These are phyloP conservation scores for Pedetes capensis DNA, from an alignment of 2,113 vertebrate genomes.

Conservation along the genomic window DNA sequence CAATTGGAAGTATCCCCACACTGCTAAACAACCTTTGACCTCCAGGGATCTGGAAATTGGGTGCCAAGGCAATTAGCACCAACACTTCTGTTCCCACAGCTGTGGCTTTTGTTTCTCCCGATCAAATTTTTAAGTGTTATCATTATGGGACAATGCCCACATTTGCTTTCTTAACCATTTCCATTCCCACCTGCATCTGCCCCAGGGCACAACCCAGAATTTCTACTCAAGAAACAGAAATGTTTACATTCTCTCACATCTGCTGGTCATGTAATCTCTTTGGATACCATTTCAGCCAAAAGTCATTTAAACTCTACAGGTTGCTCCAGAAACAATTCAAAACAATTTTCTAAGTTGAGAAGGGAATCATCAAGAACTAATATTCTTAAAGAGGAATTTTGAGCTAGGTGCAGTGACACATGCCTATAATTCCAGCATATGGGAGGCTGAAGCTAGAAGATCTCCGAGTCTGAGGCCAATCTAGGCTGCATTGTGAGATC, in stretches of 20 bases:
- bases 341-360: slow-evolving; percentile 88
- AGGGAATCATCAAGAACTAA: slow-evolving; percentile 84
- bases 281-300: slow-evolving; percentile 85
- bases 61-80: not conserved
- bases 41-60: not conserved
- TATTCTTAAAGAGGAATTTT: slow-evolving; percentile 80
- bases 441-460: not conserved
- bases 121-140: not conserved
- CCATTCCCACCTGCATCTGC: accelerated
- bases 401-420: too few species aligned
- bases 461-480: not conserved
- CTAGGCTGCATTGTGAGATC: not conserved
- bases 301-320: slow-evolving; percentile 88
- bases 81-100: not conserved
- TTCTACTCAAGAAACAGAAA: not conserved
- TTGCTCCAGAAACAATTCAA: slow-evolving; percentile 90
- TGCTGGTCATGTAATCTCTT: slow-evolving; percentile 86
- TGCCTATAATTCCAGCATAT: not conserved
- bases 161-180: not conserved
- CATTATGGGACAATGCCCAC: not conserved
- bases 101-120: not conserved
- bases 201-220: not conserved
- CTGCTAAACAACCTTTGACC: too few species aligned
- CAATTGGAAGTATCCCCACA: not conserved
- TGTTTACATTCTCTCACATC: slow-evolving; percentile 87